phyloP scores from a whole-genome alignment of 2,113 vertebrate species.

The Proteles cristata region DNA sequence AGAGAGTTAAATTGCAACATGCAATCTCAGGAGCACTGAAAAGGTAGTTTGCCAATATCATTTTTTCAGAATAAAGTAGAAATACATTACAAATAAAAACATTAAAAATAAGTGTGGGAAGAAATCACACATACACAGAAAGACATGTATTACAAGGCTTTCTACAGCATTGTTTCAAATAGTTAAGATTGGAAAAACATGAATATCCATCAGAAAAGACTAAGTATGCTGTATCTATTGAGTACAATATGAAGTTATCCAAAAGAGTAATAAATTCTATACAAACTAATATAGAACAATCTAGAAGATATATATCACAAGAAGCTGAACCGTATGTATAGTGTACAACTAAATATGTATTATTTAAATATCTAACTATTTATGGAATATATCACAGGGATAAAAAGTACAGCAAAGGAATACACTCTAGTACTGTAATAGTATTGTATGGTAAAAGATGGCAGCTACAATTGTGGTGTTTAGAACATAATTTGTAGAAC shows the following conservation, averaged over 20 bases:
- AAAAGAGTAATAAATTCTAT: not conserved
- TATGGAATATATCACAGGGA: not conserved
- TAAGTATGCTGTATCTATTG: not conserved
- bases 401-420: not conserved
- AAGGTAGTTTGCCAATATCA: not conserved
- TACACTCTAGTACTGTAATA: not conserved
- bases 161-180: not conserved
- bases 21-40: not conserved
- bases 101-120: not conserved
- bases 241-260: not conserved
- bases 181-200: not conserved
- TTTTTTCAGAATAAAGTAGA: constrained; percentile 13
- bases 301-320: not conserved
- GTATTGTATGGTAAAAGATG: not conserved
- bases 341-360: not conserved
- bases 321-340: not conserved
- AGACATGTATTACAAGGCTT: not conserved
- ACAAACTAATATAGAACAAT: not conserved
- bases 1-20: constrained; percentile 42
- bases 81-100: constrained; percentile 31
- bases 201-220: not conserved
- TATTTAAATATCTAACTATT: not conserved
- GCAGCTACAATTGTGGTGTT: not conserved
- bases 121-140: not conserved
- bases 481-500: not conserved